These are phyloP conservation scores for Eubasilissa splendida DNA, from an alignment of 2,888 invertebrate genomes.

Conservation along the genomic window DNA sequence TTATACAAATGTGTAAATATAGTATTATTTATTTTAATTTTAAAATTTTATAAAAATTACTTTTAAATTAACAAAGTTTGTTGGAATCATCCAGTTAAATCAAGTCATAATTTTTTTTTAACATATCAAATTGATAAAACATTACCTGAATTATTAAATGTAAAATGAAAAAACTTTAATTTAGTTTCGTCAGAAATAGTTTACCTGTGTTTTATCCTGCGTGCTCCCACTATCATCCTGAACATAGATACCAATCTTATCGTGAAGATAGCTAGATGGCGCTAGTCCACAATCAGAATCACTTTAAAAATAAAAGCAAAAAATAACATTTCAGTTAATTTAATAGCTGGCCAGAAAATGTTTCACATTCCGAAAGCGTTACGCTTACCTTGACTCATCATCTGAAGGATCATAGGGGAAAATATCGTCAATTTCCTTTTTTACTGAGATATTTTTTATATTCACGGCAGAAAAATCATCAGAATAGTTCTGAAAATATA, in stretches of 20 bases:
- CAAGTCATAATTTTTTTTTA: too few species aligned
- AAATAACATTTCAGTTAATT: background rate
- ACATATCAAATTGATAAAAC: too few species aligned
- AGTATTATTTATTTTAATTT: too few species aligned
- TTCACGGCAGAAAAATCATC: constrained; percentile 16
- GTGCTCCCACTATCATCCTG: constrained; percentile 44
- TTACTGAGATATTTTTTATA: background rate
- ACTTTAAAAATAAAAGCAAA: constrained; percentile 20
- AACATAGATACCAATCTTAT: constrained; percentile 44
- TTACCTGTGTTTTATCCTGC: constrained; percentile 42
- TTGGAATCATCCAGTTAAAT: too few species aligned
- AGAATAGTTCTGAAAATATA: constrained; percentile 10
- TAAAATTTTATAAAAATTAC: too few species aligned
- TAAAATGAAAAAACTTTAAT: too few species aligned
- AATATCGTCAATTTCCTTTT: constrained; percentile 12
- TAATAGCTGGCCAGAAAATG: background rate
- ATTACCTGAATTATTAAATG: too few species aligned
- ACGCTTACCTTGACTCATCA: constrained; percentile 16
- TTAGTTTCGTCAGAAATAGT: background rate
- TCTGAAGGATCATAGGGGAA: constrained; percentile 20
- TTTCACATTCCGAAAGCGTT: background rate
- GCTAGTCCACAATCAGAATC: constrained; percentile 36
- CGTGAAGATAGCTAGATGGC: constrained; percentile 40
- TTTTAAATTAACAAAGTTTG: too few species aligned
- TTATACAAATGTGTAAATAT: too few species aligned